Evolutionary conservation across 2,113 vertebrate genomes (phyloP).

Genomic region (Mirza zaza): DNA sequence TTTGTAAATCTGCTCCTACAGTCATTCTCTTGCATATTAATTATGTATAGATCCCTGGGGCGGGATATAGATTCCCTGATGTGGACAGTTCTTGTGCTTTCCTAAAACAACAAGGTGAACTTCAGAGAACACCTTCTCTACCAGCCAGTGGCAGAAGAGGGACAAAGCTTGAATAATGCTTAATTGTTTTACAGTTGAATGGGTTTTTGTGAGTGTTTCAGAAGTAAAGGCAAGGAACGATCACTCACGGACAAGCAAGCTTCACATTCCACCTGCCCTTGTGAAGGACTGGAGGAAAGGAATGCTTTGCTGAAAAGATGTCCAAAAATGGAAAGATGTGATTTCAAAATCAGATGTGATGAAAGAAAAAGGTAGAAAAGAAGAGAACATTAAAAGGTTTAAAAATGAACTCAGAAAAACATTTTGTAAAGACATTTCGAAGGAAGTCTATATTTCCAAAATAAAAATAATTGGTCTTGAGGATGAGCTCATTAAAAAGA

Average conservation of each 20-base stretch:
- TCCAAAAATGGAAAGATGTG: neutral
- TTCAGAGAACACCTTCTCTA: neutral
- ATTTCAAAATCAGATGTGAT: neutral
- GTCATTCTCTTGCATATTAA: neutral
- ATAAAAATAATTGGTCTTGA: conserved; percentile 58
- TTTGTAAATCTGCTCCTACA: neutral
- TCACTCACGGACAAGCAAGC: neutral
- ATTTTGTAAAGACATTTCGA: conserved; percentile 44
- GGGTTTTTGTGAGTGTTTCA: neutral
- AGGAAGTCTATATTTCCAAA: conserved; percentile 51
- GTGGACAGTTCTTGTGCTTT: neutral
- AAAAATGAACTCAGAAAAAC: conserved; percentile 31
- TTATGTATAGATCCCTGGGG: neutral
- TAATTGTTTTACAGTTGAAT: neutral
- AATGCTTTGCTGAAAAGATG: neutral
- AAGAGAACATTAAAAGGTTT: neutral
- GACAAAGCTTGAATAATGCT: neutral
- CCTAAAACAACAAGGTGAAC: neutral
- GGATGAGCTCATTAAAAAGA: conserved; percentile 50
- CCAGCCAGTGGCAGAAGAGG: neutral
- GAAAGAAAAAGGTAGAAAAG: neutral
- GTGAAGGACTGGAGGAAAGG: neutral
- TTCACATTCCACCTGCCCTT: neutral
- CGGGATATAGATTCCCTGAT: neutral
- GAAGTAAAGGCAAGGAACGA: neutral